Conservation (phyloP, 2,888 invertebrate species). For the Amblyjoppa fuscipennis region DNA sequence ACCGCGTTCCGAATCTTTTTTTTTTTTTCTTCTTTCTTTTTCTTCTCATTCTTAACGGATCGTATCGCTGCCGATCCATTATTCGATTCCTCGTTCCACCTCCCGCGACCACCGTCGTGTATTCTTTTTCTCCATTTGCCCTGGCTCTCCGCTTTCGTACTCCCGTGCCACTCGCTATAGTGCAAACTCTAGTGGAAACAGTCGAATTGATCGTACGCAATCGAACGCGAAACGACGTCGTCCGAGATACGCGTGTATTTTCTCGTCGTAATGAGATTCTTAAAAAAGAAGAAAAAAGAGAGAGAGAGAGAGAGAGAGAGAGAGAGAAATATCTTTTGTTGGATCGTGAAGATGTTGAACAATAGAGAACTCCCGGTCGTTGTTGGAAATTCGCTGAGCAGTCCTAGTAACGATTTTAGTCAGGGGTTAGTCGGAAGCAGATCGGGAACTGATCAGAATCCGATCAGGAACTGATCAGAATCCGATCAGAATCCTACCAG, state of each 20-base stretch:
- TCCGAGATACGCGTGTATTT: not conserved
- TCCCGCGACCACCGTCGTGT: constrained; percentile 42
- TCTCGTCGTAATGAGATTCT: not conserved
- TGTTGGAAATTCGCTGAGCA: too few species aligned
- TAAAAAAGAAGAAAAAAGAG: not conserved
- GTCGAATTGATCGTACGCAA: constrained; percentile 6
- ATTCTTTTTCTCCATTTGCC: constrained; percentile 65
- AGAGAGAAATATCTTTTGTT: not conserved
- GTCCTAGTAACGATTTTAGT: too few species aligned
- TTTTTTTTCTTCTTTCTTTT: not conserved
- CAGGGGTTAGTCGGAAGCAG: too few species aligned
- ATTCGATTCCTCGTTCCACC: constrained; percentile 59
- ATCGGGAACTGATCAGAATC: too few species aligned
- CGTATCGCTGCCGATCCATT: constrained; percentile 45
- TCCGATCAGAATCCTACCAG: too few species aligned
- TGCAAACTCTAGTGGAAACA: constrained; percentile 26
- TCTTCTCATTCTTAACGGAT: constrained; percentile 12
- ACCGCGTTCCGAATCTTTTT: constrained; percentile 3
- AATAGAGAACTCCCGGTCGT: not conserved
- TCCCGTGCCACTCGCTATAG: constrained; percentile 9
- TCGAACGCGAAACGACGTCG: constrained; percentile 1
- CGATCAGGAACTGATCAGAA: too few species aligned
- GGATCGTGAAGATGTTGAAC: not conserved
- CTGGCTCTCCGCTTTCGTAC: constrained; percentile 24
- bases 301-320: too few species aligned